Conservation (phyloP, 1,140 invertebrate species). For the Phymastichus coffea region DNA sequence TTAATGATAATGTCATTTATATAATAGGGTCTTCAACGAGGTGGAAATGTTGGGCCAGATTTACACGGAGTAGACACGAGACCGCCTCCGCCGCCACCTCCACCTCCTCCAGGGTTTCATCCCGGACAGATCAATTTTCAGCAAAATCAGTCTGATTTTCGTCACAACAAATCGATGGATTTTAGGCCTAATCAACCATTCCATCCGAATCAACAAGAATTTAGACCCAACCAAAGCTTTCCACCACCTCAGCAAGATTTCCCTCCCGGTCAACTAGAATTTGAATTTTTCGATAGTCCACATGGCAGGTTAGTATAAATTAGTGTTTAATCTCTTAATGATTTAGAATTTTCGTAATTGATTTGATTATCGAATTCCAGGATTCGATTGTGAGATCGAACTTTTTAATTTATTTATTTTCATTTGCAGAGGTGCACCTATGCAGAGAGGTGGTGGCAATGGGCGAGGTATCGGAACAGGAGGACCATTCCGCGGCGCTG, state of each 20-base stretch:
- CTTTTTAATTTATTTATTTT: too few species aligned
- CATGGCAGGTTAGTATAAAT: slow-evolving; percentile 31
- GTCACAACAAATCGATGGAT: slow-evolving; percentile 37
- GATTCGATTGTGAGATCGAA: too few species aligned
- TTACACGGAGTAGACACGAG: slow-evolving; percentile 20
- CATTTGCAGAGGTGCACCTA: slow-evolving; percentile 7
- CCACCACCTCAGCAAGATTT: slow-evolving; percentile 38
- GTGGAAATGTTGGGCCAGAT: slow-evolving; percentile 11
- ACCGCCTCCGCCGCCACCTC: slow-evolving; percentile 40
- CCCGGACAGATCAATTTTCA: slow-evolving; percentile 40
- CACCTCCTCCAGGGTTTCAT: slow-evolving; percentile 40
- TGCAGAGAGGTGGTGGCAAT: neutral
- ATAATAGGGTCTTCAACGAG: slow-evolving; percentile 14
- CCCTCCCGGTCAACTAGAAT: slow-evolving; percentile 36
- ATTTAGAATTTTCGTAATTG: too few species aligned
- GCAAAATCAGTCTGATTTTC: slow-evolving; percentile 39
- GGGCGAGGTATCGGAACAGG: neutral
- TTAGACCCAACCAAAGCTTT: slow-evolving; percentile 37
- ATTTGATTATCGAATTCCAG: too few species aligned
- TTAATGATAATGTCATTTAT: neutral
- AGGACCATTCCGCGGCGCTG: slow-evolving; percentile 27
- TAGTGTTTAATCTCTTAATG: too few species aligned
- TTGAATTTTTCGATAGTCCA: slow-evolving; percentile 39
- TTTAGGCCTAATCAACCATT: slow-evolving; percentile 40
- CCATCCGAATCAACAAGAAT: slow-evolving; percentile 38